Percentiles rank a stretch among this genome's conserved stretches.
phyloP scores from a whole-genome alignment of 2,797 vertebrate genomes.

The Chelonia mydas region DNA sequence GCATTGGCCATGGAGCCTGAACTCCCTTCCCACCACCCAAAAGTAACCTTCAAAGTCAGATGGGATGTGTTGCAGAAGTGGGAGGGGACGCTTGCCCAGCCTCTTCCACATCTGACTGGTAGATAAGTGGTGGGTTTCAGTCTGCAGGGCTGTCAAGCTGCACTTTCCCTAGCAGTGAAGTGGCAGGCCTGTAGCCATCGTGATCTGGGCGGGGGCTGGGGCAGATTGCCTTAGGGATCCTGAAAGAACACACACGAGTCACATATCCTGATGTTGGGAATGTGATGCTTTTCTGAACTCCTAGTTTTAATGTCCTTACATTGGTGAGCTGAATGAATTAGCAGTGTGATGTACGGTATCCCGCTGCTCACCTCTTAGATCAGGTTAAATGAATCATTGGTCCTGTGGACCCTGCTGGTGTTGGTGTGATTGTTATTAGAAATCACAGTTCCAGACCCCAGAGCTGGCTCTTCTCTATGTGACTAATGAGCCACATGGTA shows the following conservation, averaged over 20 bases:
- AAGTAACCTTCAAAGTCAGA: neutral
- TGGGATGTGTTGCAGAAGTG: neutral
- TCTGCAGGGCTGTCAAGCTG: neutral
- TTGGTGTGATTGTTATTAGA: neutral
- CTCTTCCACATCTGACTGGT: neutral
- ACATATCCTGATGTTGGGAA: fast-evolving
- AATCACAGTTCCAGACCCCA: neutral
- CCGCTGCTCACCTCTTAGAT: neutral
- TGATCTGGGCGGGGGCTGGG: neutral
- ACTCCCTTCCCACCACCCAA: neutral
- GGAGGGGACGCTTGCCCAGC: neutral
- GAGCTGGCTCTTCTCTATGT: neutral
- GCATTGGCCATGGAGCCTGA: neutral
- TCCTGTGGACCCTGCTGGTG: neutral
- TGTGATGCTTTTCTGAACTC: neutral
- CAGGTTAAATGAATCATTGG: neutral
- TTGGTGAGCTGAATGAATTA: neutral
- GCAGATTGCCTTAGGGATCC: neutral
- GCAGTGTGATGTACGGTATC: neutral
- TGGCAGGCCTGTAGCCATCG: neutral
- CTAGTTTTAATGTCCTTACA: neutral
- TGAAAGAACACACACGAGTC: neutral
- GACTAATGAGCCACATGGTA: neutral
- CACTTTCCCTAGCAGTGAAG: neutral
- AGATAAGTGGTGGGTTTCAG: neutral